Percentiles rank a stretch among this genome's conserved stretches.
Evolutionary conservation across 2,113 vertebrate genomes (phyloP).

Genomic region (Saccopteryx leptura): DNA sequence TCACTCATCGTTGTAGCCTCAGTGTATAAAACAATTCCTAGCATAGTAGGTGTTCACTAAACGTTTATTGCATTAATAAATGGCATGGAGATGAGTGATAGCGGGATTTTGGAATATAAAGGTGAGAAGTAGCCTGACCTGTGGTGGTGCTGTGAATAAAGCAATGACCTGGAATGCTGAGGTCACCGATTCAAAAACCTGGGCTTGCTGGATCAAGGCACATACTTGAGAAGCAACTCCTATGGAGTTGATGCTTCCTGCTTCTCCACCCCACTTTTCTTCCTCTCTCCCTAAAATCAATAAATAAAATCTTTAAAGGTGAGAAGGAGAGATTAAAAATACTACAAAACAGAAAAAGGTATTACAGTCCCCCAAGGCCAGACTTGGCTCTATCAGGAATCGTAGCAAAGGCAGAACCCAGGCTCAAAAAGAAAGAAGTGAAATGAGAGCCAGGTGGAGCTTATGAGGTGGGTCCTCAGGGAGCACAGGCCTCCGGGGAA

Average conservation of each 20-base stretch:
- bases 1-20: neutral
- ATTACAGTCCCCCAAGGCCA: neutral
- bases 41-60: neutral
- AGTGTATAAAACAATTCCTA: slow-evolving; percentile 12
- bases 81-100: neutral
- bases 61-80: slow-evolving; percentile 2
- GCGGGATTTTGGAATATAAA: neutral
- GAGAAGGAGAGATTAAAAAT: neutral
- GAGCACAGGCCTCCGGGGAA: slow-evolving; percentile 59
- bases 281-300: too few species aligned
- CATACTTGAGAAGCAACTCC: too few species aligned
- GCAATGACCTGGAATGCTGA: too few species aligned
- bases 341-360: slow-evolving; percentile 39
- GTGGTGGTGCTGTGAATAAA: too few species aligned
- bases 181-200: too few species aligned
- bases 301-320: too few species aligned
- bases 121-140: neutral
- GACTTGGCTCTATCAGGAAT: neutral
- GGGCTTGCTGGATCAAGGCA: too few species aligned
- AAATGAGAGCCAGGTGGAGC: neutral
- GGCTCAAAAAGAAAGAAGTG: neutral
- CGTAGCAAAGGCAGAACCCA: slow-evolving; percentile 3
- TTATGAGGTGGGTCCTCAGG: neutral
- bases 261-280: too few species aligned
- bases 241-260: too few species aligned